phyloP scores from a whole-genome alignment of 2,888 invertebrate genomes.

The Sturmia bella region DNA sequence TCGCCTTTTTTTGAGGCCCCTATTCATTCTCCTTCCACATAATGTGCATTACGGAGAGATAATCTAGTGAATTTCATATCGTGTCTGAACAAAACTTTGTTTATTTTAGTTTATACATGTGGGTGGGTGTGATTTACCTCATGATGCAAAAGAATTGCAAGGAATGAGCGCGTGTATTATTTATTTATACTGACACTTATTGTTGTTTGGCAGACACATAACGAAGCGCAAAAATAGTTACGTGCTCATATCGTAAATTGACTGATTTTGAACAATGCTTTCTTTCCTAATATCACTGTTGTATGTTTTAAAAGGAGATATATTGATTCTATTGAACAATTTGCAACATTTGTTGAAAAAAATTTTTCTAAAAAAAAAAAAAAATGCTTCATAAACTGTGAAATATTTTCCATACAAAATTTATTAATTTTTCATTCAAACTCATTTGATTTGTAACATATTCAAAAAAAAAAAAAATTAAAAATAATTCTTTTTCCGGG shows the following conservation, averaged over 20 bases:
- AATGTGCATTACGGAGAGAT: not conserved
- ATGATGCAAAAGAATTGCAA: not conserved
- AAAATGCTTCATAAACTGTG: too few relatives aligned
- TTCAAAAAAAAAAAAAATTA: too few relatives aligned
- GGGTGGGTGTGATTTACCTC: slow-evolving; percentile 2
- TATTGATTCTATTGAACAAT: too few relatives aligned
- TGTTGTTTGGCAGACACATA: slow-evolving; percentile 69
- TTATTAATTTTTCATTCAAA: too few relatives aligned
- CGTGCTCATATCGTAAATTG: slow-evolving; percentile 73
- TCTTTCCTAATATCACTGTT: slow-evolving; percentile 8
- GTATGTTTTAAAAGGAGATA: too few relatives aligned
- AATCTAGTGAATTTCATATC: not conserved
- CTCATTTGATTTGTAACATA: too few relatives aligned
- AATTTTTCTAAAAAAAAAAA: too few relatives aligned
- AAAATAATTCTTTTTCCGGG: too few relatives aligned
- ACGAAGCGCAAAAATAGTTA: slow-evolving; percentile 67
- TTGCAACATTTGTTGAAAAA: too few relatives aligned
- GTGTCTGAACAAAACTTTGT: not conserved
- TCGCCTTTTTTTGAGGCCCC: too few relatives aligned
- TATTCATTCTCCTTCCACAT: too few relatives aligned
- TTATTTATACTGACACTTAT: slow-evolving; percentile 69
- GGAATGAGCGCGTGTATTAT: slow-evolving; percentile 36
- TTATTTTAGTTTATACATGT: not conserved
- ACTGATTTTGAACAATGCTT: slow-evolving; percentile 70
- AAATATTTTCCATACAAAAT: too few relatives aligned